phyloP scores from a whole-genome alignment of 2,797 vertebrate genomes.

The Choloepus didactylus region DNA sequence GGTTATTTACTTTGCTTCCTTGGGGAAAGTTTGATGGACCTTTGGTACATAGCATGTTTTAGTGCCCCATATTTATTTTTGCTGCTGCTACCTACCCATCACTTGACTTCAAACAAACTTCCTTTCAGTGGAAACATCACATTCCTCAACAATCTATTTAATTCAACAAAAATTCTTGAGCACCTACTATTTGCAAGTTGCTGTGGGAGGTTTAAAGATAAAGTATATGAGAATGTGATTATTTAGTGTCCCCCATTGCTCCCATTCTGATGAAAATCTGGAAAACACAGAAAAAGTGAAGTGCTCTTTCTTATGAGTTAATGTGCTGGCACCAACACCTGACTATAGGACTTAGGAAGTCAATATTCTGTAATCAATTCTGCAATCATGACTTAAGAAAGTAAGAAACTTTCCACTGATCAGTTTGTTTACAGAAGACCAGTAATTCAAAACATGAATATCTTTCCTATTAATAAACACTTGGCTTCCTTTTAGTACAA shows the following conservation, averaged over 20 bases:
- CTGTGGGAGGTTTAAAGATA: neutral
- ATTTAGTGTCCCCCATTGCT: neutral
- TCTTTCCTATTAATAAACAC: neutral
- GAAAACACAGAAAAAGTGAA: neutral
- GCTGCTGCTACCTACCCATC: neutral
- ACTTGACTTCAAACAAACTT: neutral
- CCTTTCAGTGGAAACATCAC: neutral
- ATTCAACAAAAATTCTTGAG: neutral
- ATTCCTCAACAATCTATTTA: neutral
- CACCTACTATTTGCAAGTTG: neutral
- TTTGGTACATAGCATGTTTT: neutral
- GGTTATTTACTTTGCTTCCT: neutral
- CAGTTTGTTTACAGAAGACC: neutral
- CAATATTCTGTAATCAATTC: neutral
- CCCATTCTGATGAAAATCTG: neutral
- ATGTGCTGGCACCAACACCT: neutral
- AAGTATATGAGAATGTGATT: neutral
- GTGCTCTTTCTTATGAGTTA: neutral
- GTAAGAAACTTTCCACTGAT: neutral
- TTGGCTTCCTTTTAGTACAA: neutral
- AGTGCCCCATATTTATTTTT: neutral
- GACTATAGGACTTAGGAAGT: neutral
- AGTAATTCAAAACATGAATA: neutral
- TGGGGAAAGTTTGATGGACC: neutral
- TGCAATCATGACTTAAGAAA: neutral